phyloP scores from a whole-genome alignment of 1,140 invertebrate genomes.

The Chelonus insularis region DNA sequence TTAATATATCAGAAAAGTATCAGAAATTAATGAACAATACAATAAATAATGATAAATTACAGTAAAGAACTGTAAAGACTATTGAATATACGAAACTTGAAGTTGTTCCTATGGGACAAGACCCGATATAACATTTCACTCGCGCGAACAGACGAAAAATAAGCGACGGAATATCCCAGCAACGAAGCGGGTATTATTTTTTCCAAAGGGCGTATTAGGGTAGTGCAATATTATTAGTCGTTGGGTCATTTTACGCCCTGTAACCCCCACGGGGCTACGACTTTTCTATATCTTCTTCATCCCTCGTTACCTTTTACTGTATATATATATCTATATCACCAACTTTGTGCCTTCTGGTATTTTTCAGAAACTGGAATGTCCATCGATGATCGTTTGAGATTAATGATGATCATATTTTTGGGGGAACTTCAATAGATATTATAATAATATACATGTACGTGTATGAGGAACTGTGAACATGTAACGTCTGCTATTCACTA shows the following conservation, averaged over 20 bases:
- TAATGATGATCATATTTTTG: conserved; percentile 19
- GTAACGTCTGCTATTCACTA: conserved; percentile 1
- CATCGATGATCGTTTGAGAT: conserved; percentile 16
- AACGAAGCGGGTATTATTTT: conserved; percentile 29
- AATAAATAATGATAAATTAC: no score
- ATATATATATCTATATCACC: neutral
- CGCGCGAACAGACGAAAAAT: conserved; percentile 23
- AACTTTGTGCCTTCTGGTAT: neutral
- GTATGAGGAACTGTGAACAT: neutral
- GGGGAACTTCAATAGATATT: conserved; percentile 20
- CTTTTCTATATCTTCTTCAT: conserved; percentile 8
- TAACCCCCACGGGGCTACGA: conserved; percentile 19
- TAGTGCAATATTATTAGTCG: conserved; percentile 30
- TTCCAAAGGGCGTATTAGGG: conserved; percentile 2
- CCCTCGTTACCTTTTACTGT: neutral
- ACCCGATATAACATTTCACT: conserved; percentile 52
- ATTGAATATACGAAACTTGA: conserved; percentile 43
- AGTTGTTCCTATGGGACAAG: conserved; percentile 42
- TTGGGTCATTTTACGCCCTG: conserved; percentile 31
- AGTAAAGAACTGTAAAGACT: no score
- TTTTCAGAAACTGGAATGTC: conserved; percentile 7
- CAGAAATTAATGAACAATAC: no score
- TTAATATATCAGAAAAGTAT: no score
- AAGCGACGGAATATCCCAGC: conserved; percentile 25
- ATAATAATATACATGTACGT: neutral